phyloP scores from a whole-genome alignment of 2,888 invertebrate species.

The Spisula subtruncata region DNA sequence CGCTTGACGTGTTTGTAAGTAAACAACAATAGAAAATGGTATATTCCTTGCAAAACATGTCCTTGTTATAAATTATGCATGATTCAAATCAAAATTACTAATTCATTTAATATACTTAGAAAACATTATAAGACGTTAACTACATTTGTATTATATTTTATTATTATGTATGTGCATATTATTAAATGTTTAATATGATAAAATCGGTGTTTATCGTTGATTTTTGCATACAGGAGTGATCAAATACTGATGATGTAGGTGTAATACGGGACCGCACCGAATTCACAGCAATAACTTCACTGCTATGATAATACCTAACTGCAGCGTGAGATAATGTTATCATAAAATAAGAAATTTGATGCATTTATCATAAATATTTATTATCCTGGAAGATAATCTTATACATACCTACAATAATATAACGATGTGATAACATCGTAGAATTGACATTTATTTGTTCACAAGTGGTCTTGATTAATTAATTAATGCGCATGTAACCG shows the following conservation, averaged over 20 bases:
- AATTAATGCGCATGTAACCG: background rate
- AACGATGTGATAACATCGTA: background rate
- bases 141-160: background rate
- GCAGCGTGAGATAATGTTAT: background rate
- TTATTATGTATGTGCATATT: background rate
- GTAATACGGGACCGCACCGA: background rate
- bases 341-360: background rate
- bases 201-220: background rate
- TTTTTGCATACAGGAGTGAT: background rate
- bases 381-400: background rate
- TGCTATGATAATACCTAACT: background rate
- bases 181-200: background rate
- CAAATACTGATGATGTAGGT: background rate
- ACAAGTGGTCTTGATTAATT: conserved; percentile 10
- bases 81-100: background rate
- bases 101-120: background rate
- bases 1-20: background rate
- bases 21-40: background rate
- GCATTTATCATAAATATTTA: background rate
- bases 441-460: background rate
- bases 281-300: background rate
- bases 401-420: background rate
- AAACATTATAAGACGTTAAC: background rate
- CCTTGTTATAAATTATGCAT: no score
- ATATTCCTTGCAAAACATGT: background rate